Evolutionary conservation across 1,140 invertebrate species (phyloP), one percentile per base, ranked within the genome.

Genomic region (Macrotrachela quadricornifera): DNA sequence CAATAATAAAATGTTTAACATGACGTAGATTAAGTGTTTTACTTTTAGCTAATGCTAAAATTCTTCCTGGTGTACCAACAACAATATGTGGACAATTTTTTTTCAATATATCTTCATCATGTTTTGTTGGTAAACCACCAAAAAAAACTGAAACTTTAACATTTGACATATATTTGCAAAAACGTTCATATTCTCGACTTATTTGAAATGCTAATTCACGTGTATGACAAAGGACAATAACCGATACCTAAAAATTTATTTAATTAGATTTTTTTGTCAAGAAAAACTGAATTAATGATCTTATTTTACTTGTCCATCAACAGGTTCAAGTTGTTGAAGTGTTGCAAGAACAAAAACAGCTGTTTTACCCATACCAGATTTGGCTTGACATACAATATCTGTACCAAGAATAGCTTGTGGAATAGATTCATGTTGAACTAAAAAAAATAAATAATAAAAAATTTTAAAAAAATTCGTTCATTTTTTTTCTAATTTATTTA

Each of bases 331-430:
- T 54, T 75, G 92, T 64, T 99, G 92, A 21, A 97, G 71, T 6
- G 92, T 97, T 2, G 92, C 91, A 58, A 97, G 73, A 1, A 99
- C 92, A 74, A 97, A 99, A 1, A 99, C 92, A 50, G 92, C 92
- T 0, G 92, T 97, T 74, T 99, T 99, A 11, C 92, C 92, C 92
- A 99, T 99, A 74, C 92, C 92, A 60, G 92, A 99, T 70, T 97
- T 99, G 1, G 92, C 92, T 74, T 99, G 92, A 62, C 91, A 97
- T 1, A 99, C 71, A 61, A 99, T 92, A 70, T 97, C 92, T 88
- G 97, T 96, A 42, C 90, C 90, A 54, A 97, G 75, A 38, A 96
- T 94, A 42, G 92, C 92, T 74, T 99, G 92, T 21, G 92, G 92
- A 68, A 99, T 99, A 67, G 92, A 97, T 73, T 99, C 92, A 64